phyloP scores from a whole-genome alignment of 2,113 vertebrate genomes.

The Otus sunia region DNA sequence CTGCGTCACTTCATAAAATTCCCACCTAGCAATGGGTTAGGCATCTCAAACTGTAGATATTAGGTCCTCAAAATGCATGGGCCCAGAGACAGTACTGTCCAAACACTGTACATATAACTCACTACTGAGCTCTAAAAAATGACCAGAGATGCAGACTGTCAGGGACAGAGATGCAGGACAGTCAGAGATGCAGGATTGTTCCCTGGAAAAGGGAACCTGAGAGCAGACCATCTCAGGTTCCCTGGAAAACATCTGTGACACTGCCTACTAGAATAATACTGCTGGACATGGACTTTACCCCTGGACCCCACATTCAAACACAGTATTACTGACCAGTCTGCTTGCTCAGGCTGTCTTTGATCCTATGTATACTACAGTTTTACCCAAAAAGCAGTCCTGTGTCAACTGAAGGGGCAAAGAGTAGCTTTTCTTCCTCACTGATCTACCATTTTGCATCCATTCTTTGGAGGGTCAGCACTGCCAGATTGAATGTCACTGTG shows the following conservation, averaged over 20 bases:
- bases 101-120: not conserved
- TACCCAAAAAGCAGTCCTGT: not conserved
- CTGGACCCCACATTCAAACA: not conserved
- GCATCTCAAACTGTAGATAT: not conserved
- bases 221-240: not conserved
- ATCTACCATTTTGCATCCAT: fast-evolving
- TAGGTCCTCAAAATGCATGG: fast-evolving
- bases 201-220: no score
- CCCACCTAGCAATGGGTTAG: fast-evolving
- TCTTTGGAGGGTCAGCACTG: fast-evolving
- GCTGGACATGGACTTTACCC: not conserved
- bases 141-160: not conserved
- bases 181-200: no score
- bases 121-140: fast-evolving
- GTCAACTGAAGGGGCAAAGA: not conserved
- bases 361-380: not conserved
- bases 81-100: not conserved
- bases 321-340: not conserved
- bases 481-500: not conserved
- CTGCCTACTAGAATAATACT: not conserved
- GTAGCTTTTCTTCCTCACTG: not conserved
- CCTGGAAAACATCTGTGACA: not conserved
- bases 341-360: not conserved
- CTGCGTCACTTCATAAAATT: not conserved
- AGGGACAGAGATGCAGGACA: no score